Percentiles rank a stretch among this genome's conserved stretches.
These are phyloP conservation scores for Agrochola circellaris DNA, from an alignment of 2,888 invertebrate genomes.

Conservation along the genomic window DNA sequence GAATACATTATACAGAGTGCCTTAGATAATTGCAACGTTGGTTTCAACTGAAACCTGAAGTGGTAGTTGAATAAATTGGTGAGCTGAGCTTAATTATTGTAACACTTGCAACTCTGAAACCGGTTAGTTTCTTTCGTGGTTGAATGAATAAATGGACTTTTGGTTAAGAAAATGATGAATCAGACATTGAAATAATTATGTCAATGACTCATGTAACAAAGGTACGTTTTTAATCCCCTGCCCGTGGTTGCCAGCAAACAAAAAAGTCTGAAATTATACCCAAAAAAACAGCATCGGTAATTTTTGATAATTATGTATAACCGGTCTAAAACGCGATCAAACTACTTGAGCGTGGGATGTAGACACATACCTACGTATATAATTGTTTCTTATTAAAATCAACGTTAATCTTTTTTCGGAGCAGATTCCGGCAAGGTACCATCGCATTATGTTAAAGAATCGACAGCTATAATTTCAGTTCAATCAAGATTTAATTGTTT, in stretches of 20 bases:
- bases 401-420: slow-evolving; percentile 90
- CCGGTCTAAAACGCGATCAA: slow-evolving; percentile 82
- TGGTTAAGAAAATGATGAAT: slow-evolving; percentile 17
- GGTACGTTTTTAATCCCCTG: slow-evolving; percentile 68
- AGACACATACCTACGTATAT: slow-evolving; percentile 85
- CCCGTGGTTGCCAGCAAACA: slow-evolving; percentile 69
- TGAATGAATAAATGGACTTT: not conserved
- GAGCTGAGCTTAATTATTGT: not conserved
- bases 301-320: slow-evolving; percentile 89
- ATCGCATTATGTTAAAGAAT: slow-evolving; percentile 90
- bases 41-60: slow-evolving; percentile 50
- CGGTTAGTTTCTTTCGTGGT: not conserved
- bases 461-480: slow-evolving; percentile 91
- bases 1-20: slow-evolving; percentile 49
- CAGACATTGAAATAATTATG: slow-evolving; percentile 37
- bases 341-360: slow-evolving; percentile 89
- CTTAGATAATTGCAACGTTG: slow-evolving; percentile 46
- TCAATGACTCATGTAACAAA: slow-evolving; percentile 61
- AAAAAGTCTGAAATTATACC: slow-evolving; percentile 83
- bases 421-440: slow-evolving; percentile 87
- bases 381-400: slow-evolving; percentile 91
- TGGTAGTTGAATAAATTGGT: slow-evolving; percentile 16
- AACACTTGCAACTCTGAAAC: not conserved
- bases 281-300: slow-evolving; percentile 86
- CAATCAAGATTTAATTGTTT: slow-evolving; percentile 91